Base-by-base conservation (phyloP, 2,113 vertebrate species). In the Butorides virescens region DNA sequence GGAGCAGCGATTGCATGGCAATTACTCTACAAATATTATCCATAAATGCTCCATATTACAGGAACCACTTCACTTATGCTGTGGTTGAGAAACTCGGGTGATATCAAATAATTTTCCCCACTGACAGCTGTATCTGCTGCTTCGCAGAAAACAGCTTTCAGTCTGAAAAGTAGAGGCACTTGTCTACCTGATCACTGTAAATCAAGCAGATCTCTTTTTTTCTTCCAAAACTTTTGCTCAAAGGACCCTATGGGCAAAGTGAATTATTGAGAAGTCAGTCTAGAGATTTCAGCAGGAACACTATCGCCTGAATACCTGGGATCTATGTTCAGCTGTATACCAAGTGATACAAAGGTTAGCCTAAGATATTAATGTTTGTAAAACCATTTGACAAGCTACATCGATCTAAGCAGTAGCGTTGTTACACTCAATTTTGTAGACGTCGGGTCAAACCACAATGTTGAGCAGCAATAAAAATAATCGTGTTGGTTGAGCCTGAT, bases 21-120 rank as follows among this genome's bases (percentile, higher is more conserved):
- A 92, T 97, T 97, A 95, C 93, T 95, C 74, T 77, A 86, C 92
- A 86, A 93, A 95, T 95, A 73, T 87, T 97, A 90, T 90, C 71
- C 50, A 90, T 86, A 97, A 97, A 95, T 73, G 72, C 55, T 95
- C 92, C 73, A 37, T 81, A 89, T 95, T 84, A 96, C 94, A 97
- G 92, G 72, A 79, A 95, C 39, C 52, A 88, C 80, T 97, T 95
- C 72, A 70, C 71, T 92, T 90, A 63, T 18, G 66, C 70, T 80
- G 91, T 92, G 71, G 83, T 92, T 93, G 85, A 97, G 56, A 88
- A 92, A 87, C 52, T 88, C 42, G 10, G 52, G 68, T 18, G 34
- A 94, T 44, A 97, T 42, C 50, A 91, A 96, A 96, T 72, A 53
- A 88, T 56, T 77, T 96, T 96, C 77, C 52, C 75, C 34, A 58